phyloP scores from a whole-genome alignment of 2,797 vertebrate species.

The Pseudochirops cupreus region DNA sequence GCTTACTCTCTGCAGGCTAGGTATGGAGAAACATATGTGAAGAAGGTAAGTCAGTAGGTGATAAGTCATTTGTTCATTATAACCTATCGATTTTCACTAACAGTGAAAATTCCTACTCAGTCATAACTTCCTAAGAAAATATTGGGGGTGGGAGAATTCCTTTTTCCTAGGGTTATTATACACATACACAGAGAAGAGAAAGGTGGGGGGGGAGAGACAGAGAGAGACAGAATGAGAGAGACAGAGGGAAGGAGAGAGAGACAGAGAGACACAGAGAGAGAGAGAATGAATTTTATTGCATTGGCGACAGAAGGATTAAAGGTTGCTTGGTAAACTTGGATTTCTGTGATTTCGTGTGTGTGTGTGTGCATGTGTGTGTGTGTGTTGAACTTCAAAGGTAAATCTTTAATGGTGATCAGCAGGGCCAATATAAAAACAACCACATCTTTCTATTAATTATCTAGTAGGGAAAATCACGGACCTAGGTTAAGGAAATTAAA shows the following conservation, averaged over 20 bases:
- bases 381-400: slow-evolving; percentile 68
- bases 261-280: too few species aligned
- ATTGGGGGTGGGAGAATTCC: neutral
- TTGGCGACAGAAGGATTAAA: slow-evolving; percentile 71
- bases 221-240: too few species aligned
- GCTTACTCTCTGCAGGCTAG: neutral
- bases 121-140: neutral
- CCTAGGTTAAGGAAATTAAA: slow-evolving; percentile 71
- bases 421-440: slow-evolving; percentile 70
- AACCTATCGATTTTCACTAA: neutral
- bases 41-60: neutral
- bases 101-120: neutral
- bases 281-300: slow-evolving; percentile 59
- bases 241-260: too few species aligned
- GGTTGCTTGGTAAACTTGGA: slow-evolving; percentile 61
- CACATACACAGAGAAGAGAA: too few species aligned
- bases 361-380: too few species aligned
- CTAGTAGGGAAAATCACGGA: slow-evolving; percentile 70
- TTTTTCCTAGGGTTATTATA: slow-evolving; percentile 14
- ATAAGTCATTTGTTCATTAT: neutral
- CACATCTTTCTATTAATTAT: slow-evolving; percentile 72
- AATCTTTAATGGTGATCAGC: slow-evolving; percentile 68
- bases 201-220: too few species aligned
- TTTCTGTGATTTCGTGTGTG: slow-evolving; percentile 8
- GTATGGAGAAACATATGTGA: neutral